Percentiles rank a stretch among this genome's conserved stretches.
Evolutionary conservation across 2,888 invertebrate species (phyloP).

Genomic region (Rotaria socialis): DNA sequence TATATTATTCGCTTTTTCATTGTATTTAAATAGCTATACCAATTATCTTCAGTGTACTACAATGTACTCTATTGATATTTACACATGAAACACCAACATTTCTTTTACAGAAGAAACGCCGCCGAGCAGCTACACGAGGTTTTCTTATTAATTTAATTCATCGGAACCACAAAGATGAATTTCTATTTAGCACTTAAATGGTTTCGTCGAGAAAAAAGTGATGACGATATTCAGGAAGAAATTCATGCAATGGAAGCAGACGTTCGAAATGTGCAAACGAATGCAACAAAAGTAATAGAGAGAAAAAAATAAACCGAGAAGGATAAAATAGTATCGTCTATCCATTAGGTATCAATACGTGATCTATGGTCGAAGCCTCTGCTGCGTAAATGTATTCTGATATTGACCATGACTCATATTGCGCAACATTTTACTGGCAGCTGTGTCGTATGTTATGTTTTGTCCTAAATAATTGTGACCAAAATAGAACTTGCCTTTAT

Average conservation of each 20-base stretch:
- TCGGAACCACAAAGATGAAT: not conserved
- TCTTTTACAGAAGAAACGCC: not conserved
- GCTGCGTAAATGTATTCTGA: not conserved
- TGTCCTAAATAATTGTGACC: not conserved
- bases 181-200: not conserved
- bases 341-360: not conserved
- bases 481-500: not conserved
- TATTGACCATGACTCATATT: not conserved
- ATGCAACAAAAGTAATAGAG: not conserved
- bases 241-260: constrained; percentile 8
- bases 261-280: not conserved
- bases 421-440: constrained; percentile 12
- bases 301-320: not conserved
- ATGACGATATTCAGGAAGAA: not conserved
- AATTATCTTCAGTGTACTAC: not conserved
- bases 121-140: constrained; percentile 25
- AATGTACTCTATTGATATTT: not conserved
- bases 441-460: not conserved
- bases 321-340: not conserved
- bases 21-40: not conserved
- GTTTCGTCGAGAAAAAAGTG: not conserved
- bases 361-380: not conserved
- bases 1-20: not conserved
- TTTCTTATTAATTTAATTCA: not conserved
- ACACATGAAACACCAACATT: constrained; percentile 33